A percentile compares a stretch with the other conserved stretches of the same genome.
Evolutionary conservation across 2,888 invertebrate species (phyloP).

Genomic region (Idaea aversata): DNA sequence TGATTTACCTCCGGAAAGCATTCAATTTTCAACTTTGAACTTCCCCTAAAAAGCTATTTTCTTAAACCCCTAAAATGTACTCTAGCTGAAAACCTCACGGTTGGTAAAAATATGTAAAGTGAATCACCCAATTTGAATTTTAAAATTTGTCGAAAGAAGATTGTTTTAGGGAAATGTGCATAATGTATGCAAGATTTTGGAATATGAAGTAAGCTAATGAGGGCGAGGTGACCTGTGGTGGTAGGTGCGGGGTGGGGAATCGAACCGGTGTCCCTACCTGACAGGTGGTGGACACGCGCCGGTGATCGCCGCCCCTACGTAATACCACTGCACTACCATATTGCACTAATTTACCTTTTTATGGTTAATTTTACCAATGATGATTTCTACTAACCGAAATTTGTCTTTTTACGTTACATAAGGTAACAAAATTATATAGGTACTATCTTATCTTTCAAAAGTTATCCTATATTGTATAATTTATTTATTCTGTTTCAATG

Average conservation of each 20-base stretch:
- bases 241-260: slow-evolving; percentile 45
- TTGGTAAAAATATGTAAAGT: slow-evolving; percentile 23
- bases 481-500: neutral
- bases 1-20: no score
- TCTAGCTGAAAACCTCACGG: neutral
- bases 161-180: slow-evolving; percentile 40
- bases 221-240: slow-evolving; percentile 35
- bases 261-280: slow-evolving; percentile 47
- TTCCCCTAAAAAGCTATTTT: no score
- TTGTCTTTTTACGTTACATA: no score
- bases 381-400: slow-evolving; percentile 12
- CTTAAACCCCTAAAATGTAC: no score
- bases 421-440: no score
- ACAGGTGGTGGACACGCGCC: slow-evolving; percentile 75
- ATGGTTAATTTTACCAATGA: slow-evolving; percentile 16
- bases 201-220: slow-evolving; percentile 67
- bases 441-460: no score
- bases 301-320: slow-evolving; percentile 46
- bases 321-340: slow-evolving; percentile 40
- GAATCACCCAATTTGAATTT: slow-evolving; percentile 29
- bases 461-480: no score
- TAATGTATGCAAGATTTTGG: slow-evolving; percentile 64
- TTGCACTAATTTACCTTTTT: slow-evolving; percentile 7
- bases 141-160: slow-evolving; percentile 25
- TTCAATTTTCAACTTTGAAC: no score